Evolutionary conservation across 2,113 vertebrate species (phyloP), one percentile per base, ranked within the genome.

Genomic region (Brevimyrus niger): DNA sequence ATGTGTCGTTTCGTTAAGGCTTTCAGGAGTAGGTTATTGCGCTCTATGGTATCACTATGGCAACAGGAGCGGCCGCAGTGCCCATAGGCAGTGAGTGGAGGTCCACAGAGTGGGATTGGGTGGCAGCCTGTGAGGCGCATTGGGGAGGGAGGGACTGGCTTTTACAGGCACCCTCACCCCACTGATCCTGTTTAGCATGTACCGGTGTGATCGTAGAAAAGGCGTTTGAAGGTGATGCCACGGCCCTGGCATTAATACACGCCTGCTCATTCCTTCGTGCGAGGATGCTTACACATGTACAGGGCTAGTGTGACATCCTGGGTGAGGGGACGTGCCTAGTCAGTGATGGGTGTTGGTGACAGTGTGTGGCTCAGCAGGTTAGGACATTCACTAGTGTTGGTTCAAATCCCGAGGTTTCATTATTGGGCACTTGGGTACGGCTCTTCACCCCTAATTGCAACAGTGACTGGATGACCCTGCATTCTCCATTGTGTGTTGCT

Each of bases 91-190:
- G 44, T 17, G 48, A 44, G 3, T 17, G 35, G 38, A 46, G 27
- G 21, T 65, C 82, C 46, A n/a, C 44, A 48, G 87, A 88, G 87
- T n/a, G 50, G 55, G 55, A 61, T 88, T 23, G n/a, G 87, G 87
- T 3, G 53, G 35, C 31, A 27, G 65, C 31, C 27, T 61, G 21
- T 61, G 55, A 61, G 23, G 21, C 55, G 10, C 10, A 31, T 69
- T 27, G n/a, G 73, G 73, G 73, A 38, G 35, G 73, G 35, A 35
- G 73, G 31, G 73, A 38, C 35, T 42, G 35, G 6, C 73, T 80
- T 42, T 80, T 80, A 42, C 15, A 19, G 35, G 73, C 35, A 35
- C 35, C 17, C 73, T 42, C 13, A 80, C 15, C 13, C 35, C 35
- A 38, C 11, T 80, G 73, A 80, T 80, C 73, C 73, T 42, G 35